Evolutionary conservation across 2,113 vertebrate species (phyloP).

Genomic region (Raja brachyura): DNA sequence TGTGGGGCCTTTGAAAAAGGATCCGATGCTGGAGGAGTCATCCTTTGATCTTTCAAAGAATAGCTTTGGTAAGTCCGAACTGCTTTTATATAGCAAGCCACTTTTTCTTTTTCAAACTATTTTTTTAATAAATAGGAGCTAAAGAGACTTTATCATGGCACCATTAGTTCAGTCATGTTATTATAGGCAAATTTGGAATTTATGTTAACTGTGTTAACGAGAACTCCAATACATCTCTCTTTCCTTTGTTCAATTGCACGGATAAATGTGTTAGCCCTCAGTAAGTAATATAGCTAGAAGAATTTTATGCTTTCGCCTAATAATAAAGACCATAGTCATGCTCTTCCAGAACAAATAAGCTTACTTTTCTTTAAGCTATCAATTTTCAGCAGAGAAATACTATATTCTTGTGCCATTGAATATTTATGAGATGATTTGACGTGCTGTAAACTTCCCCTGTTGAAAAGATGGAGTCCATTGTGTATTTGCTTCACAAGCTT

Average conservation of each 20-base stretch:
- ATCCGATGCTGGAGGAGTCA: neutral
- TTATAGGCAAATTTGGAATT: neutral
- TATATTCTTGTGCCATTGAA: neutral
- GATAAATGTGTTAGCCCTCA: constrained; percentile 20
- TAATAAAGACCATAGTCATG: neutral
- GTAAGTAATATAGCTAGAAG: neutral
- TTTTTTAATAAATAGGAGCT: neutral
- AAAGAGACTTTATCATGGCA: neutral
- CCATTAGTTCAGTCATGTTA: neutral
- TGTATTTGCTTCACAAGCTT: neutral
- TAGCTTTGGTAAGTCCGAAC: constrained; percentile 27
- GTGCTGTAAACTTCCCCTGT: neutral
- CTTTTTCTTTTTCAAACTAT: neutral
- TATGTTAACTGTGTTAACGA: neutral
- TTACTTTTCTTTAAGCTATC: neutral
- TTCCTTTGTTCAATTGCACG: neutral
- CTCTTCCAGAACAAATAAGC: neutral
- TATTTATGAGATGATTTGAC: neutral
- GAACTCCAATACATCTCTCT: neutral
- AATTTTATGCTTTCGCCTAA: neutral
- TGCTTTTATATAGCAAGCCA: neutral
- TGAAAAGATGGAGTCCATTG: neutral
- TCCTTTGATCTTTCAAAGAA: constrained; percentile 28
- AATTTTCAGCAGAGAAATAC: neutral
- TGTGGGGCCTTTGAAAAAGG: neutral